phyloP scores from a whole-genome alignment of 2,113 vertebrate genomes.

The Oncorhynchus keta region DNA sequence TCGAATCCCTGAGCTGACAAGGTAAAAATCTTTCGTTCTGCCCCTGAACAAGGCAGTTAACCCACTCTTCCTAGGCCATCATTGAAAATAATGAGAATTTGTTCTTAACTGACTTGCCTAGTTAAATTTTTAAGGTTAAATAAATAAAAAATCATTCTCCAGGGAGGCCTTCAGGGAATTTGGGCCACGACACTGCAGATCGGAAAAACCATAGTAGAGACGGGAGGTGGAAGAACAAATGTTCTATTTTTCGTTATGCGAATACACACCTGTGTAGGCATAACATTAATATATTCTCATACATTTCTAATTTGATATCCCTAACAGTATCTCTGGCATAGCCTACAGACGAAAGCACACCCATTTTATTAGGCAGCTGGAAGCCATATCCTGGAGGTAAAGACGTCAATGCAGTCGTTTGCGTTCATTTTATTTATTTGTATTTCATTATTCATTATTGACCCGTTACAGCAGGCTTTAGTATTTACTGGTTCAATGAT shows the following conservation, averaged over 20 bases:
- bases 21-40: too few relatives aligned
- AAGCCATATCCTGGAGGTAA: not conserved
- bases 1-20: too few relatives aligned
- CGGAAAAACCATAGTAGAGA: conserved; percentile 34
- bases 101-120: too few relatives aligned
- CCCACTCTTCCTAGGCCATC: too few relatives aligned
- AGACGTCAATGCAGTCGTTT: not conserved
- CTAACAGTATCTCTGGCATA: too few relatives aligned
- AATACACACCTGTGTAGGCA: not conserved
- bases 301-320: too few relatives aligned
- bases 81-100: too few relatives aligned
- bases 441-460: conserved; percentile 15
- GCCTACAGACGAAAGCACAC: too few relatives aligned
- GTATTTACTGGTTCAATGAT: conserved; percentile 7
- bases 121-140: too few relatives aligned
- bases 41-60: too few relatives aligned
- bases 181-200: not conserved
- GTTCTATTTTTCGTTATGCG: conserved; percentile 26
- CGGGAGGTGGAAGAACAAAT: conserved; percentile 26
- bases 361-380: too few relatives aligned
- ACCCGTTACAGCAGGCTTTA: not conserved
- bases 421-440: not conserved
- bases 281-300: too few relatives aligned
- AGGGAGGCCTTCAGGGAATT: not conserved
- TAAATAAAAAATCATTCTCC: not conserved